These are phyloP conservation scores for Anarrhichthys ocellatus DNA, from an alignment of 2,113 vertebrate species.

Conservation along the genomic window DNA sequence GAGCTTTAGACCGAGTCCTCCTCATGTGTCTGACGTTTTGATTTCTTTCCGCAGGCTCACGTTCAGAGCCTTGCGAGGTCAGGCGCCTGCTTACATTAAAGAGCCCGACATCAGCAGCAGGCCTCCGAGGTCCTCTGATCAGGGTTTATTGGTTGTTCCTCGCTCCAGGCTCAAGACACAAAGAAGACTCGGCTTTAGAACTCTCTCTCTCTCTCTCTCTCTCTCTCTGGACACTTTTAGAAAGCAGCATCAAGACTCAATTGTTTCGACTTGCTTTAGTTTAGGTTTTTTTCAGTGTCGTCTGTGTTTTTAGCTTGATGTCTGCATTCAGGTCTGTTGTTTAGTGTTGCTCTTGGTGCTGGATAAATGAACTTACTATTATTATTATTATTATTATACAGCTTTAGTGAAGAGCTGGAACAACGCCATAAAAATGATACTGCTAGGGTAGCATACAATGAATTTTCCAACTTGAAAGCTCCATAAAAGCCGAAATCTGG, in stretches of 20 bases:
- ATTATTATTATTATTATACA: no score
- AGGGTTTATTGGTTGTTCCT: background rate
- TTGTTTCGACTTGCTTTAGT: background rate
- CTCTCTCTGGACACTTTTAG: background rate
- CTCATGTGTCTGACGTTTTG: background rate
- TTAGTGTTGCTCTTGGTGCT: no score
- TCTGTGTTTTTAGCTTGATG: background rate
- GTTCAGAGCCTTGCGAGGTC: no score
- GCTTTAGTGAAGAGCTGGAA: background rate
- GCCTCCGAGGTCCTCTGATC: background rate
- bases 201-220: background rate
- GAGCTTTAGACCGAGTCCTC: background rate
- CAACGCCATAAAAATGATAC: background rate
- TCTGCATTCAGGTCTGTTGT: no score
- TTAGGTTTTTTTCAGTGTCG: background rate
- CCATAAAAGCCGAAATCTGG: background rate
- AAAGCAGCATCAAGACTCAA: background rate
- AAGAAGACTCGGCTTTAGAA: background rate
- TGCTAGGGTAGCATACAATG: background rate
- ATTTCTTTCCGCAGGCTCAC: background rate
- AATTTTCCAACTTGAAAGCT: background rate
- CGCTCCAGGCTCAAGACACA: background rate
- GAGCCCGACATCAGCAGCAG: background rate
- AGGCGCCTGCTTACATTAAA: background rate
- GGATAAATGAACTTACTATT: background rate